A percentile compares a stretch with the other conserved stretches of the same genome.
These are phyloP conservation scores for Hemiscyllium ocellatum DNA, from an alignment of 2,113 vertebrate species.

Conservation along the genomic window DNA sequence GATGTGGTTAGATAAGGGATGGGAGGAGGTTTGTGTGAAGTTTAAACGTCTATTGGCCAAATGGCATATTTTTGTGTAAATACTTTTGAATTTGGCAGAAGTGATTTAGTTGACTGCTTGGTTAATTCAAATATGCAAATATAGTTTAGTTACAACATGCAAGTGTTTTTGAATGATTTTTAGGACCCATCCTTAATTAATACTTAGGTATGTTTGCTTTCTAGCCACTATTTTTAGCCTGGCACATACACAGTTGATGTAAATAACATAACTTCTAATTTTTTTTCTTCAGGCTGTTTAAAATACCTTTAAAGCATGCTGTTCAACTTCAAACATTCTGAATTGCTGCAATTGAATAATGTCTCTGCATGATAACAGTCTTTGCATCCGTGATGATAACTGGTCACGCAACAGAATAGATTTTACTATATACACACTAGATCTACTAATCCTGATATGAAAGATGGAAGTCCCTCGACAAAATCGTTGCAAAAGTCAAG, in stretches of 20 bases:
- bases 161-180: neutral
- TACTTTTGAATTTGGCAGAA: neutral
- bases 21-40: neutral
- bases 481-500: constrained; percentile 1
- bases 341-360: constrained; percentile 25
- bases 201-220: neutral
- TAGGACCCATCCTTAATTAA: constrained; percentile 18
- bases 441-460: neutral
- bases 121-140: neutral
- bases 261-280: neutral
- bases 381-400: constrained; percentile 20
- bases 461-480: constrained; percentile 4
- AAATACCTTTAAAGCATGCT: neutral
- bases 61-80: neutral
- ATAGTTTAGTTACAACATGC: constrained; percentile 27
- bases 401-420: neutral
- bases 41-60: neutral
- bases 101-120: neutral
- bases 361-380: constrained; percentile 15
- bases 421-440: constrained; percentile 1
- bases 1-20: neutral
- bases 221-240: neutral
- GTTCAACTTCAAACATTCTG: constrained; percentile 29
- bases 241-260: neutral
- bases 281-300: neutral